Conservation (phyloP, 2,113 vertebrate species). For the Hemibagrus wyckioides region DNA sequence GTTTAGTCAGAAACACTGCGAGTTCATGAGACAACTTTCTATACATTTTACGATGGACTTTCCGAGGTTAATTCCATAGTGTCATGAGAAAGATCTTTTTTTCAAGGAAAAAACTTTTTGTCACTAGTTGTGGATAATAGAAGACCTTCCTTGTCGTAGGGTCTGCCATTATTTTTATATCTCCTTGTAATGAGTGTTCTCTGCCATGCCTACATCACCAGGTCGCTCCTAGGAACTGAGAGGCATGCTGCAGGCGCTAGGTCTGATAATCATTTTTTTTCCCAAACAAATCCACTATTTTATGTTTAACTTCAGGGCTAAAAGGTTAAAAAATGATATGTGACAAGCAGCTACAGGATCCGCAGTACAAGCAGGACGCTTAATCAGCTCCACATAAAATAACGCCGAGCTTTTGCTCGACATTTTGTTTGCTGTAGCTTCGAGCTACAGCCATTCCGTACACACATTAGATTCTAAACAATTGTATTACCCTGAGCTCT, state of each 20-base stretch:
- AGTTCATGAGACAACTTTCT: background rate
- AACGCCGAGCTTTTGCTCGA: background rate
- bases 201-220: conserved; percentile 9
- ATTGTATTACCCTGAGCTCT: background rate
- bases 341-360: background rate
- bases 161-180: background rate
- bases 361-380: background rate
- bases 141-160: background rate
- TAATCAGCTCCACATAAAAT: background rate
- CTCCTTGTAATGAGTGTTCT: conserved; percentile 1
- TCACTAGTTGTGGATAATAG: background rate
- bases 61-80: background rate
- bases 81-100: background rate
- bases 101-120: background rate
- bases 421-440: background rate
- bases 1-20: background rate
- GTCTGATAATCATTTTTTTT: background rate
- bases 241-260: background rate
- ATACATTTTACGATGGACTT: background rate
- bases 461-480: background rate
- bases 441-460: background rate
- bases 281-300: background rate
- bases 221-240: background rate
- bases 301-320: conserved; percentile 8
- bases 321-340: background rate